phyloP scores from a whole-genome alignment of 2,113 vertebrate genomes.

The Nycticryphes semicollaris region DNA sequence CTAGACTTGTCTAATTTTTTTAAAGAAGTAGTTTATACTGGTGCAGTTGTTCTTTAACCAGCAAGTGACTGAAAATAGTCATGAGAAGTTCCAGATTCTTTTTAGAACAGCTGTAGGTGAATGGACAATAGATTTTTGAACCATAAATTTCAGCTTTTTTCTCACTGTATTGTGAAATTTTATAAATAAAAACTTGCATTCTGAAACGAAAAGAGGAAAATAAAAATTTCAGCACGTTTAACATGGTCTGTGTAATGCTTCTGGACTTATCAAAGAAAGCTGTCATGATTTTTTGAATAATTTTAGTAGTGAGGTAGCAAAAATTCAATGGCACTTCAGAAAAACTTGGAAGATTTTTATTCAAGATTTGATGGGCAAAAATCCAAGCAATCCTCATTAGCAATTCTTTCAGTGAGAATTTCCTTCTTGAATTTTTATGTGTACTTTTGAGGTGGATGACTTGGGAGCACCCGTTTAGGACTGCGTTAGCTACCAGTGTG shows the following conservation, averaged over 20 bases:
- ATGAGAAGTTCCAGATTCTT: not conserved
- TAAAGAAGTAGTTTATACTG: not conserved
- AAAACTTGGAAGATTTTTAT: not conserved
- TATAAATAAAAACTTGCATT: not conserved
- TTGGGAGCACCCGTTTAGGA: not conserved
- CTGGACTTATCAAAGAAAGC: not conserved
- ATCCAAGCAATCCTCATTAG: not conserved
- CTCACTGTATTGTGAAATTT: not conserved
- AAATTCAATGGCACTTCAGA: not conserved
- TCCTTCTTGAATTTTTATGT: not conserved
- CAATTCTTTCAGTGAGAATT: not conserved
- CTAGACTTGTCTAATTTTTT: not conserved
- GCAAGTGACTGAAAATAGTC: not conserved
- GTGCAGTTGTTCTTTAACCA: not conserved
- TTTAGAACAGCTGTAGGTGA: not conserved
- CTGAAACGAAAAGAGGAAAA: not conserved
- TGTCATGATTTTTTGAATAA: not conserved
- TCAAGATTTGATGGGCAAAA: constrained; percentile 3
- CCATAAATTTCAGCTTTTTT: not conserved
- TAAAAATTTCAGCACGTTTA: not conserved
- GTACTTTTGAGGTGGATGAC: not conserved
- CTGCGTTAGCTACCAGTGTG: not conserved
- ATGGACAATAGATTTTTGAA: not conserved
- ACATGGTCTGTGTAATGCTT: not conserved
- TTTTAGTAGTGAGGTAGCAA: not conserved